phyloP scores from a whole-genome alignment of 2,113 vertebrate species.

The Cochlearius cochlearius region DNA sequence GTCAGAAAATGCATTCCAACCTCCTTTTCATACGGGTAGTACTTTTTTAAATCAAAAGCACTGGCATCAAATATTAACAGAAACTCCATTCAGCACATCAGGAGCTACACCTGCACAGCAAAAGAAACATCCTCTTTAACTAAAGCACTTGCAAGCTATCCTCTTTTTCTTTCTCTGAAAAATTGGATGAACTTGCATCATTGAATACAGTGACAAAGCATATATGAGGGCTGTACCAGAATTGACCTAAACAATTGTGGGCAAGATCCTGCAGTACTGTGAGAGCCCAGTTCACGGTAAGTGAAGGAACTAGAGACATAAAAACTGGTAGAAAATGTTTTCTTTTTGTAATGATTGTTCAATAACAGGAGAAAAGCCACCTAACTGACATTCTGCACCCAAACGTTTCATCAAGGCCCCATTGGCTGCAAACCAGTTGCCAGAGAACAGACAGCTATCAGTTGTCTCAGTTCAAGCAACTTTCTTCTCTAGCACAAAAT shows the following conservation, averaged over 20 bases:
- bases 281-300: neutral
- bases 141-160: neutral
- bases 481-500: neutral
- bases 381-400: neutral
- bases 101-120: neutral
- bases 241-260: fast-evolving
- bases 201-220: neutral
- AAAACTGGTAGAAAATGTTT: neutral
- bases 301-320: neutral
- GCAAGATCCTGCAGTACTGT: neutral
- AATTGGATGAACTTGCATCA: neutral
- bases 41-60: neutral
- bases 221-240: neutral
- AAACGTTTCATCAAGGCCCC: neutral
- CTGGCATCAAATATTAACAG: neutral
- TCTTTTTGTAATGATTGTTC: neutral
- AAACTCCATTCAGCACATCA: neutral
- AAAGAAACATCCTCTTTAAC: neutral
- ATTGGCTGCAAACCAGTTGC: neutral
- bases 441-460: neutral
- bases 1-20: neutral
- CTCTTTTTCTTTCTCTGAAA: neutral
- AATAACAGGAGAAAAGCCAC: neutral
- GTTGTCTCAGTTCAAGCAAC: neutral
- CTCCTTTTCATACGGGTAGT: neutral